A percentile compares a stretch with the other conserved stretches of the same genome.
Conservation (phyloP, 2,888 invertebrate species). For the Palloptera scutellata region DNA sequence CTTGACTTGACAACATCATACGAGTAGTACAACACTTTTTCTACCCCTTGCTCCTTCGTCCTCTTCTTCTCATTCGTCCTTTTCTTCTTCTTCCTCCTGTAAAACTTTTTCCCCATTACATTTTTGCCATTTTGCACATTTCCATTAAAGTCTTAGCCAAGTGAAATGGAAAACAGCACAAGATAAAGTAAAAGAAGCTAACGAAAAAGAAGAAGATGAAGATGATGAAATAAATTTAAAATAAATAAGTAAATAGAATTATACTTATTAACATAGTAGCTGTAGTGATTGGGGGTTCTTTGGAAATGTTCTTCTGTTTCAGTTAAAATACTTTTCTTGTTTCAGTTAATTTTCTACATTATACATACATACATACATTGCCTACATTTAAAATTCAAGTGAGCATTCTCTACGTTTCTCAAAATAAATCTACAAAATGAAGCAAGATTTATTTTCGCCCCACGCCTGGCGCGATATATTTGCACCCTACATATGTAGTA, state of each 20-base stretch:
- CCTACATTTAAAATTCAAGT: neutral
- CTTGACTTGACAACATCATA: slow-evolving; percentile 53
- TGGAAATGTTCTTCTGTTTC: slow-evolving; percentile 2
- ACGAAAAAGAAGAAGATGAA: slow-evolving; percentile 42
- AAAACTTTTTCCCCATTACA: neutral
- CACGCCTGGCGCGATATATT: too few species aligned
- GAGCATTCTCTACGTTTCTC: too few species aligned
- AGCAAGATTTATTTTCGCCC: too few species aligned
- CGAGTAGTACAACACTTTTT: neutral
- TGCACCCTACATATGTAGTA: too few species aligned
- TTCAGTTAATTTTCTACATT: neutral
- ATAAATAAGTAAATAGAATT: slow-evolving; percentile 4
- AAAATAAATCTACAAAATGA: too few species aligned
- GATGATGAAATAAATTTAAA: neutral
- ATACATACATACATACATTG: too few species aligned
- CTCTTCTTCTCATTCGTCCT: neutral
- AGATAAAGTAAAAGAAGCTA: slow-evolving; percentile 31
- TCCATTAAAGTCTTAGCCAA: neutral
- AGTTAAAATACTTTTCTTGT: neutral
- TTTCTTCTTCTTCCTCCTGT: neutral
- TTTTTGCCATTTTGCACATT: neutral
- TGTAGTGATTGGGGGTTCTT: neutral
- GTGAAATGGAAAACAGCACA: slow-evolving; percentile 44
- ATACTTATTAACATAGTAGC: neutral
- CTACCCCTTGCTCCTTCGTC: neutral